Evolutionary conservation across 2,113 vertebrate genomes (phyloP), one percentile per base, ranked within the genome.

Genomic region (Rhegmatorhina hoffmannsi): DNA sequence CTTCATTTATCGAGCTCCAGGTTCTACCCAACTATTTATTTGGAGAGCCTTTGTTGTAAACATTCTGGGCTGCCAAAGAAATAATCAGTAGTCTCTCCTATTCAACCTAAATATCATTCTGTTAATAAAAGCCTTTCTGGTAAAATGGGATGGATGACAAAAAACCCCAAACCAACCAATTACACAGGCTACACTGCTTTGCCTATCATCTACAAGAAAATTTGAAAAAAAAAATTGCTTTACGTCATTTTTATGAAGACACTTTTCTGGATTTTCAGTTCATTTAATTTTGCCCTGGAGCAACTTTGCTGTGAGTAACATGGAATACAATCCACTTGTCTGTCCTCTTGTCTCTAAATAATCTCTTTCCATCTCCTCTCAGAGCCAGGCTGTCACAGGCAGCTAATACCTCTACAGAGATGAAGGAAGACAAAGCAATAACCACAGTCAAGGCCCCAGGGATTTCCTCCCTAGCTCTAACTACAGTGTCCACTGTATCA

Each of bases 401-500:
- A 68, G 87, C 11, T 40, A 85, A 95, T 95, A 81, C 92, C 70
- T 93, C 89, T 52, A 24, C 75, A 75, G 74, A 88, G 87, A 91
- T 87, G 68, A 90, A 94, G 94, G 89, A 87, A 93, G 84, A 93
- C 92, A 95, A 94, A 90, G 93, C 90, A 95, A 93, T 95, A 97
- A 95, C 74, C 67, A 49, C 81, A 96, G 86, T 2, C 62, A 40
- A 70, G 49, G 82, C 90, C 91, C 46, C 25, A 20, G 95, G 92
- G 92, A 84, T 90, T 91, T 83, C 91, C 87, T 79, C 79, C 15
- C 72, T 6, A 50, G 69, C 76, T 83, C 89, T 84, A 91, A 84
- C 82, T 75, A 82, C 87, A 50, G 79, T 12, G 92, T 84, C 96
- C 94, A 84, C 79, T 90, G 64, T 44, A 97, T 96, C 94, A 89